Percentiles rank a stretch among this genome's conserved stretches.
These are phyloP conservation scores for Leptinotarsa defecta DNA, from an alignment of 1,140 invertebrate species.

Conservation along the genomic window DNA sequence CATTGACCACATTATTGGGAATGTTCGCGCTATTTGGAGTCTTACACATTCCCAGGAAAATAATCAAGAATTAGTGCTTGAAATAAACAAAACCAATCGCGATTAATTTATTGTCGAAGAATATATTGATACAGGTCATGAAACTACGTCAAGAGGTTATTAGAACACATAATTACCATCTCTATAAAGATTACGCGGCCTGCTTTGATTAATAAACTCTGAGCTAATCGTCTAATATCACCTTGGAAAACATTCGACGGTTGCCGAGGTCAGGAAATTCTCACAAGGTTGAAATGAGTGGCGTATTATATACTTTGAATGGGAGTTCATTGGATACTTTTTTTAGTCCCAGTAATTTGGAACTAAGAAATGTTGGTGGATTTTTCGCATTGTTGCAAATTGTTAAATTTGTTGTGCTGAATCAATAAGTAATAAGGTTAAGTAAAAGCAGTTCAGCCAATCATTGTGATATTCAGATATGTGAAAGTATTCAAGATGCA, in stretches of 20 bases:
- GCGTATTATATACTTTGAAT: too few species aligned
- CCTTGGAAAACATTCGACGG: background rate
- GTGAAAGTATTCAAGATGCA: too few species aligned
- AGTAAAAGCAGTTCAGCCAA: too few species aligned
- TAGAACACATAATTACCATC: constrained; percentile 8
- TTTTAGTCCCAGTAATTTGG: too few species aligned
- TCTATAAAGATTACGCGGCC: constrained; percentile 1
- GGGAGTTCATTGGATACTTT: too few species aligned
- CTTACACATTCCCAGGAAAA: background rate
- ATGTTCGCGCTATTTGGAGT: too few species aligned
- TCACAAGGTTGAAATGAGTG: background rate
- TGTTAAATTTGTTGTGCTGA: too few species aligned
- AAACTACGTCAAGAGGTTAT: constrained; percentile 7
- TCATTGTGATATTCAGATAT: too few species aligned
- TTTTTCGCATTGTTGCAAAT: too few species aligned
- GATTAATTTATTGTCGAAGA: background rate
- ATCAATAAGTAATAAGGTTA: too few species aligned
- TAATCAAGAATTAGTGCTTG: background rate
- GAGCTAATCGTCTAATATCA: constrained; percentile 5
- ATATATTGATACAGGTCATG: constrained; percentile 1
- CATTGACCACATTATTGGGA: too few species aligned
- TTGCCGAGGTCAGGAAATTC: background rate
- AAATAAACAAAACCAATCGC: background rate
- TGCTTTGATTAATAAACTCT: background rate
- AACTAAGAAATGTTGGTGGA: too few species aligned